These are phyloP conservation scores for Anguilla pacifica DNA, from an alignment of 2,797 vertebrate species.

Conservation along the genomic window DNA sequence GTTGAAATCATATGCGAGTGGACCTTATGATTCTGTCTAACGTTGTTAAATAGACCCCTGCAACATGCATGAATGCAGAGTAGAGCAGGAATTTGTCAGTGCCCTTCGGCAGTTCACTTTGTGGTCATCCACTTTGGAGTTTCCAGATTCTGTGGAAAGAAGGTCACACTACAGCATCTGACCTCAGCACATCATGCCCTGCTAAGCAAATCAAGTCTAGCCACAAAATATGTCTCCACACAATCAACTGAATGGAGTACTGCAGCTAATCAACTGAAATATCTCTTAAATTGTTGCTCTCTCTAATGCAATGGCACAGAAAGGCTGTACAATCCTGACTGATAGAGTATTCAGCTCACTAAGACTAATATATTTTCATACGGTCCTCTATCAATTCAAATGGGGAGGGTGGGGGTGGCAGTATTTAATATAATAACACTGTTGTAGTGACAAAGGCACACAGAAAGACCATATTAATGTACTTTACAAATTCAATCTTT, in stretches of 20 bases:
- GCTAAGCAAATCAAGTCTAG: background rate
- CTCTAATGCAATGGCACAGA: background rate
- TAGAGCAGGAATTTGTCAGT: slow-evolving; percentile 18
- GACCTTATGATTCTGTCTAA: background rate
- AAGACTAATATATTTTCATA: background rate
- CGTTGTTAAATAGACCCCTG: background rate
- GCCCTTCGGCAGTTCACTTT: slow-evolving; percentile 4
- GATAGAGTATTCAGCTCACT: background rate
- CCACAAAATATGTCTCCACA: background rate
- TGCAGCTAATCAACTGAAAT: background rate
- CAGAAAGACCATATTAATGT: background rate
- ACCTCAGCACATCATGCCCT: slow-evolving; percentile 2
- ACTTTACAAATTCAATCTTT: background rate
- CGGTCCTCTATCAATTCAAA: background rate
- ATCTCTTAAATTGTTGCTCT: background rate
- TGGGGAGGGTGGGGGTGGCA: background rate
- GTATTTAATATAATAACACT: background rate
- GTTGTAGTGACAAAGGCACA: background rate
- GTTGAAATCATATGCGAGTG: slow-evolving; percentile 5
- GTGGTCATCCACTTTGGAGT: slow-evolving; percentile 13
- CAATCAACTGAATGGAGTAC: background rate
- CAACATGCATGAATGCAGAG: background rate
- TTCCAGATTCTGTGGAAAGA: slow-evolving; percentile 10
- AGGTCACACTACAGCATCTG: slow-evolving; percentile 21
- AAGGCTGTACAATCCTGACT: background rate